These are phyloP conservation scores for Drosophila fuyamai DNA, from an alignment of 1,140 invertebrate species.

Conservation along the genomic window DNA sequence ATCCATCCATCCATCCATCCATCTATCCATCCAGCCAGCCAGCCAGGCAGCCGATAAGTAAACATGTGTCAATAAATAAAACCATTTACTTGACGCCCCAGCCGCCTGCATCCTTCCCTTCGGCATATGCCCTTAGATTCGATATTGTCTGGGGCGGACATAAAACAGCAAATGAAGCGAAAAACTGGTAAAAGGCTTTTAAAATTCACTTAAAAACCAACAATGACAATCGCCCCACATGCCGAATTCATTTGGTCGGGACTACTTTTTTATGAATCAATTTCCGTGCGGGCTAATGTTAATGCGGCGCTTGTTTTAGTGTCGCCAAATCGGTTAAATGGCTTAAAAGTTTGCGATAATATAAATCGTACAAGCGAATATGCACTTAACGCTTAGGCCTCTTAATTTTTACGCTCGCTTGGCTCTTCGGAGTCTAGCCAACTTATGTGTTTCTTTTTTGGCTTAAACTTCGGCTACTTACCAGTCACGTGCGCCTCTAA, in stretches of 20 bases:
- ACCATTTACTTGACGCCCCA: constrained; percentile 65
- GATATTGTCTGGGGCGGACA: constrained; percentile 48
- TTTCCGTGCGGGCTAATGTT: constrained; percentile 44
- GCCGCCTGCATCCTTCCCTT: constrained; percentile 18
- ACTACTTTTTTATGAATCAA: constrained; percentile 72
- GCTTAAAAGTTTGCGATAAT: constrained; percentile 79
- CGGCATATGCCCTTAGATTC: background rate
- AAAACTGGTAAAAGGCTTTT: constrained; percentile 80
- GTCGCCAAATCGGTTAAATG: constrained; percentile 75
- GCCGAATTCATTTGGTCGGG: constrained; percentile 56
- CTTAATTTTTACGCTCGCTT: constrained; percentile 61
- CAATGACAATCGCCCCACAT: constrained; percentile 62
- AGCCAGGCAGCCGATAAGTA: constrained; percentile 52
- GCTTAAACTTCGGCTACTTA: constrained; percentile 8
- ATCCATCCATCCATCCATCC: background rate
- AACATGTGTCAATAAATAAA: constrained; percentile 83
- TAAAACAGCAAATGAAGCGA: constrained; percentile 80
- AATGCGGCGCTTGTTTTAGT: constrained; percentile 68
- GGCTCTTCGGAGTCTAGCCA: constrained; percentile 15
- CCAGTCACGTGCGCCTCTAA: constrained; percentile 61
- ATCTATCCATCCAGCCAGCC: background rate
- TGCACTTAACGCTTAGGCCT: background rate
- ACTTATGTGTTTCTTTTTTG: constrained; percentile 11
- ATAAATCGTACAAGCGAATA: constrained; percentile 15
- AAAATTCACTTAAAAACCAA: constrained; percentile 82